These are phyloP conservation scores for Cotesia congregata DNA, from an alignment of 2,888 invertebrate genomes.

Conservation along the genomic window DNA sequence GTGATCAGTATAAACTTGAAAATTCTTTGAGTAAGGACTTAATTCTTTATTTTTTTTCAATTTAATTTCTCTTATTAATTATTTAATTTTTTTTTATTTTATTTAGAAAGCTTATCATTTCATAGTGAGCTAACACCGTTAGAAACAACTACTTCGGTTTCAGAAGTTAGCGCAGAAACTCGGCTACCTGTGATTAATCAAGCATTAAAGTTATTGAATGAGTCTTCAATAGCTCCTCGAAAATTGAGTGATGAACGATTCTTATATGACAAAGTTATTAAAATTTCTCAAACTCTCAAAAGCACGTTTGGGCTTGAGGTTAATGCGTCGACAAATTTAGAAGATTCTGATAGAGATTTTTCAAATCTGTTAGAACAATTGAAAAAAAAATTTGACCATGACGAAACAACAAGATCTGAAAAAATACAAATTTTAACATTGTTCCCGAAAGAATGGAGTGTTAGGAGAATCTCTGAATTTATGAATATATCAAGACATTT, in stretches of 20 bases:
- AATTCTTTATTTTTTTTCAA: background rate
- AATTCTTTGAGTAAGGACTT: background rate
- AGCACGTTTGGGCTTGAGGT: background rate
- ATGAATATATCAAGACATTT: slow-evolving; percentile 7
- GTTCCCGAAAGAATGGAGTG: slow-evolving; percentile 13
- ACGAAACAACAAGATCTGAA: background rate
- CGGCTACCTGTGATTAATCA: background rate
- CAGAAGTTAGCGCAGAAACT: slow-evolving; percentile 7
- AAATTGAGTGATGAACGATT: slow-evolving; percentile 19
- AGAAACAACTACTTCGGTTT: slow-evolving; percentile 4
- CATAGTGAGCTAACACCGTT: background rate
- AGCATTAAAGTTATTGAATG: background rate
- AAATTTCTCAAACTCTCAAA: slow-evolving; percentile 1
- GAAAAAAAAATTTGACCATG: slow-evolving; percentile 14
- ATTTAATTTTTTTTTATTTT: too few species aligned
- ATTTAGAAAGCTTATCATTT: slow-evolving; percentile 3
- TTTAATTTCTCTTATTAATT: background rate
- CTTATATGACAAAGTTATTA: slow-evolving; percentile 5
- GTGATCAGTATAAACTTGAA: background rate
- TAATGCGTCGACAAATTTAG: background rate
- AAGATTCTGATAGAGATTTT: background rate
- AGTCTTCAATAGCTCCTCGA: slow-evolving; percentile 4
- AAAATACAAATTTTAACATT: slow-evolving; percentile 20
- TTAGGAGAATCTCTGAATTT: background rate
- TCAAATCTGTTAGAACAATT: background rate